A percentile compares a stretch with the other conserved stretches of the same genome.
These are phyloP conservation scores for Octodon degus DNA, from an alignment of 2,113 vertebrate genomes.

Conservation along the genomic window DNA sequence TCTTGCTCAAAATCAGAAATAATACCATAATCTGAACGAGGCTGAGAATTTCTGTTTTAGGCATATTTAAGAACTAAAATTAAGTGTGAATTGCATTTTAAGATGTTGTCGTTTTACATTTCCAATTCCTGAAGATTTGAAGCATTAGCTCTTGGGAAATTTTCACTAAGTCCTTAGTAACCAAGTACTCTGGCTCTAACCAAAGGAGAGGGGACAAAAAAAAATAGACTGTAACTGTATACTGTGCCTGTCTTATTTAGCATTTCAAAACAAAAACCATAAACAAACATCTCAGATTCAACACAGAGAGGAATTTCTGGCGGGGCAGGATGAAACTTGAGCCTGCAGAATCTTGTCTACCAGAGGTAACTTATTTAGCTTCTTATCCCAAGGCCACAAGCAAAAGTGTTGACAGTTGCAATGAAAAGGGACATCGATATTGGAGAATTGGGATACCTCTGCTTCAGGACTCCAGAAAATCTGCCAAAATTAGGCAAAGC, in stretches of 20 bases:
- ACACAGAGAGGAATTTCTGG: conserved; percentile 83
- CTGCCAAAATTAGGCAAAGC: conserved; percentile 9
- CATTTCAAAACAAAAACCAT: conserved; percentile 82
- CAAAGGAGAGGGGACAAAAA: not conserved
- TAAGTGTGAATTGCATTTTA: conserved; percentile 36
- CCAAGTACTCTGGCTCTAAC: not conserved
- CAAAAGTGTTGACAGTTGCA: conserved; percentile 39
- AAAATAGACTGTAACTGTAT: conserved; percentile 64
- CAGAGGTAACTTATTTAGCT: conserved; percentile 72
- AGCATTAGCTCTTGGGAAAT: conserved; percentile 20
- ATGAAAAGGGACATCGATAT: conserved; percentile 27
- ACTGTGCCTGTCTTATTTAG: conserved; percentile 68
- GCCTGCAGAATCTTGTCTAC: conserved; percentile 32
- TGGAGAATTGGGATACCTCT: not conserved
- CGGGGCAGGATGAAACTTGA: conserved; percentile 71
- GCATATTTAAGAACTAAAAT: conserved; percentile 44
- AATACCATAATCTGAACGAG: conserved; percentile 3
- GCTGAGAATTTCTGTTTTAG: not conserved
- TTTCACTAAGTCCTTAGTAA: conserved; percentile 24
- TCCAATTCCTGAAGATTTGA: conserved; percentile 41
- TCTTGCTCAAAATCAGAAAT: conserved; percentile 8
- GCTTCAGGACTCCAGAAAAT: conserved; percentile 4
- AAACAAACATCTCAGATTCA: conserved; percentile 82
- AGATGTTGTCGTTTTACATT: conserved; percentile 49
- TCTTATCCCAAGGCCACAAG: conserved; percentile 65